Conservation (phyloP, 2,888 invertebrate species). For the Mermis nigrescens region DNA sequence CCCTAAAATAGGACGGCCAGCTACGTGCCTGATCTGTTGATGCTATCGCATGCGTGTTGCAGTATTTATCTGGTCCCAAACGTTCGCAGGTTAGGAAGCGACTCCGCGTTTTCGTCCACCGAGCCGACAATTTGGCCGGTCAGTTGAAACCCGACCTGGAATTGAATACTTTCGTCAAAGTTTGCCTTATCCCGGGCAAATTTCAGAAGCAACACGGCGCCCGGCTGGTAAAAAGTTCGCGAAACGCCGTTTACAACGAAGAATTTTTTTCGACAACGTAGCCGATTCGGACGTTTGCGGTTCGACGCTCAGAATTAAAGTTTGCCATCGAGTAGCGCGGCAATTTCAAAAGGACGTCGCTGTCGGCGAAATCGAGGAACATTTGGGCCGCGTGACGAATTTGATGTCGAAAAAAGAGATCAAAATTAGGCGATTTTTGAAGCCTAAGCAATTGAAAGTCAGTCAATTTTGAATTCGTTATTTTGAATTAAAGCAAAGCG, state of each 20-base stretch:
- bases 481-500: neutral
- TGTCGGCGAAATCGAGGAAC: constrained; percentile 34
- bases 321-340: constrained; percentile 32
- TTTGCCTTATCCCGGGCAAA: constrained; percentile 35
- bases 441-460: constrained; percentile 26
- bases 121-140: constrained; percentile 32
- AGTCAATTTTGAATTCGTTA: neutral
- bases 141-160: constrained; percentile 30
- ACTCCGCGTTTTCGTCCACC: constrained; percentile 32
- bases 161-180: constrained; percentile 33
- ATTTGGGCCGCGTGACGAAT: constrained; percentile 30
- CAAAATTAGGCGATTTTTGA: constrained; percentile 34
- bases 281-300: constrained; percentile 29
- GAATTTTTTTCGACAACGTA: constrained; percentile 29
- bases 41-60: too few species aligned
- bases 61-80: too few species aligned
- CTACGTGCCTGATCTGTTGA: too few species aligned
- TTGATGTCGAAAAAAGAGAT: constrained; percentile 33
- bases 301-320: constrained; percentile 30
- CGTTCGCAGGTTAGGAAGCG: constrained; percentile 33
- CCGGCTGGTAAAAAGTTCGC: constrained; percentile 31
- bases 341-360: constrained; percentile 31
- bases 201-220: constrained; percentile 32
- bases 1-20: too few species aligned
- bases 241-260: constrained; percentile 34